A percentile compares a stretch with the other conserved stretches of the same genome.
phyloP scores from a whole-genome alignment of 2,888 invertebrate genomes.

The Andrena bucephala region DNA sequence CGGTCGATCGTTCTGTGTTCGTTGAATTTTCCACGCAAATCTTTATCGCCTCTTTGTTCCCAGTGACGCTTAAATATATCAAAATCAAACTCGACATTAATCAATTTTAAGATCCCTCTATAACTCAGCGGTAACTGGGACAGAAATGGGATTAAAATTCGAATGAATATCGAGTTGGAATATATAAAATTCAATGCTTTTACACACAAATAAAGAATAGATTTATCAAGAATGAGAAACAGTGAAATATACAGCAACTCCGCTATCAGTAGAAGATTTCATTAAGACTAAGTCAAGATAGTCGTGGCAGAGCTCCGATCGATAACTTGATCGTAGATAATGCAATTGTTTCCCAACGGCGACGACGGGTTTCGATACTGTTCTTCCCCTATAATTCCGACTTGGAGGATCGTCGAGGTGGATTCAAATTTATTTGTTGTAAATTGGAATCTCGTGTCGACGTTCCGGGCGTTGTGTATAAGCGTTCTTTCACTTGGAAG shows the following conservation, averaged over 20 bases:
- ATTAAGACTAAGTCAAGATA: background rate
- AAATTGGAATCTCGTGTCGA: slow-evolving; percentile 32
- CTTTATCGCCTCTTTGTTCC: background rate
- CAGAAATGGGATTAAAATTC: too few species aligned
- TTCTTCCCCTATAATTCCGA: background rate
- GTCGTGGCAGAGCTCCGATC: background rate
- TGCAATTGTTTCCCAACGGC: slow-evolving; percentile 10
- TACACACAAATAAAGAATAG: too few species aligned
- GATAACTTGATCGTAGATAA: slow-evolving; percentile 4
- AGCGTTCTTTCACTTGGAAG: slow-evolving; percentile 23
- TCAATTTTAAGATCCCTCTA: background rate
- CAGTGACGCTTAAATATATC: background rate
- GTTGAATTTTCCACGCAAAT: background rate
- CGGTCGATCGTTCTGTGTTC: background rate
- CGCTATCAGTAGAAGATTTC: background rate
- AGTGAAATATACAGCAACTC: too few species aligned
- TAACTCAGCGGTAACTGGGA: background rate
- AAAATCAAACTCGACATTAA: background rate
- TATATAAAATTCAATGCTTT: too few species aligned
- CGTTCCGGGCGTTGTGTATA: background rate
- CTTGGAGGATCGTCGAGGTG: background rate
- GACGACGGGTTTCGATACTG: background rate
- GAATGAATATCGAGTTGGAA: too few species aligned
- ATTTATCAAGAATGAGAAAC: too few species aligned
- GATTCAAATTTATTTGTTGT: slow-evolving; percentile 39